A percentile compares a stretch with the other conserved stretches of the same genome.
phyloP scores from a whole-genome alignment of 2,797 vertebrate species.

The Lagodon rhomboides region DNA sequence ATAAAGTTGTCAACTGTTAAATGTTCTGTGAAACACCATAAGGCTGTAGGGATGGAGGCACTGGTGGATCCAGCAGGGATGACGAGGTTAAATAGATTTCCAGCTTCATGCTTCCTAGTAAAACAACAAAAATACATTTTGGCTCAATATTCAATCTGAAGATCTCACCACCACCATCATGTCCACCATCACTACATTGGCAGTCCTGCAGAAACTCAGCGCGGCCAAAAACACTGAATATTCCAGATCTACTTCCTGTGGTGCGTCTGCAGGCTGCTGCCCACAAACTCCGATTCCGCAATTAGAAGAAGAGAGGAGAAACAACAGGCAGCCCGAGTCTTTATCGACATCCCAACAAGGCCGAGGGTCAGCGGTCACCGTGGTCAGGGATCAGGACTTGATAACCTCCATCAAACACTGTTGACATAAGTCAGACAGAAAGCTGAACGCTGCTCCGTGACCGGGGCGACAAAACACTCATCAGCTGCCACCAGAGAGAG shows the following conservation, averaged over 20 bases:
- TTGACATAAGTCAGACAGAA: constrained; percentile 42
- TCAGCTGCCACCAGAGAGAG: constrained; percentile 28
- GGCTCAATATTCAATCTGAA: neutral
- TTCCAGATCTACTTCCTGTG: constrained; percentile 37
- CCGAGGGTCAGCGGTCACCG: neutral
- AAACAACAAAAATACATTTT: constrained; percentile 18
- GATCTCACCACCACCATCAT: neutral
- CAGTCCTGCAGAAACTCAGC: neutral
- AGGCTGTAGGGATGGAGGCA: neutral
- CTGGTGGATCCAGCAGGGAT: constrained; percentile 7
- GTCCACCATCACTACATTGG: neutral
- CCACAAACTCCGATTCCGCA: constrained; percentile 8
- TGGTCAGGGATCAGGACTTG: neutral
- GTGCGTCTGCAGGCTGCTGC: constrained; percentile 24
- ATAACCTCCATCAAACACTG: constrained; percentile 18
- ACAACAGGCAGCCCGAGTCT: constrained; percentile 19
- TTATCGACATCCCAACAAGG: constrained; percentile 42
- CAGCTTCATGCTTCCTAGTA: constrained; percentile 18
- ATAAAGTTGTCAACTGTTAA: neutral
- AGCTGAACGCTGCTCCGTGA: constrained; percentile 41
- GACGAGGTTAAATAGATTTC: constrained; percentile 29
- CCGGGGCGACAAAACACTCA: constrained; percentile 18
- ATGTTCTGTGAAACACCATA: neutral
- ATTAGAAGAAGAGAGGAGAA: constrained; percentile 25
- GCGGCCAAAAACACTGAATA: constrained; percentile 19